Percentiles rank a stretch among this genome's conserved stretches.
phyloP scores from a whole-genome alignment of 2,888 invertebrate species.

The Heliconius ismenius region DNA sequence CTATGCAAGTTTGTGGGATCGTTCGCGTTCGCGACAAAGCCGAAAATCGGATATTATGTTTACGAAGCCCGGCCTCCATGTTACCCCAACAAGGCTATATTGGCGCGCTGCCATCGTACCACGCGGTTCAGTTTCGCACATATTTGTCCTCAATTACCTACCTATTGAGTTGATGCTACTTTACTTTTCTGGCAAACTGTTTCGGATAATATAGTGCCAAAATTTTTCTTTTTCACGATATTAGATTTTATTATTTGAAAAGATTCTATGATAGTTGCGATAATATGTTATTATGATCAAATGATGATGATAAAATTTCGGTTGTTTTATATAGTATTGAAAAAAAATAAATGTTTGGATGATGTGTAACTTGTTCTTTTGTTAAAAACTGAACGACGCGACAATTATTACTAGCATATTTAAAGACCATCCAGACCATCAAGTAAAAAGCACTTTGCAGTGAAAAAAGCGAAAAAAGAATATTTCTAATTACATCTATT shows the following conservation, averaged over 20 bases:
- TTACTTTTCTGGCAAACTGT: constrained; percentile 33
- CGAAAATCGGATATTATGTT: constrained; percentile 52
- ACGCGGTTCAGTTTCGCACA: constrained; percentile 44
- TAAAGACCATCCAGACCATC: too few relatives aligned
- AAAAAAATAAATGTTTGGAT: too few relatives aligned
- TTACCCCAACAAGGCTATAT: constrained; percentile 42
- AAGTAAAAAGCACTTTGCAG: too few relatives aligned
- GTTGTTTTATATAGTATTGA: neutral
- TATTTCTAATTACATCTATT: too few relatives aligned
- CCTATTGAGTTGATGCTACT: constrained; percentile 41
- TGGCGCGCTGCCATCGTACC: constrained; percentile 45
- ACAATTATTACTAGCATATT: too few relatives aligned
- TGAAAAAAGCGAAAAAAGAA: too few relatives aligned
- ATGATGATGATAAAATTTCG: neutral
- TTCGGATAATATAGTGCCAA: constrained; percentile 25
- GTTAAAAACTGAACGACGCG: too few relatives aligned
- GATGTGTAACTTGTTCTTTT: too few relatives aligned
- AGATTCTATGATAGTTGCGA: neutral
- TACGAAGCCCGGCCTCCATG: constrained; percentile 39
- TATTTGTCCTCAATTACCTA: constrained; percentile 45
- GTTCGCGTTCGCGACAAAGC: constrained; percentile 41
- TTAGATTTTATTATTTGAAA: constrained; percentile 2
- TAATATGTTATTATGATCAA: neutral
- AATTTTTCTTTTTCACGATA: constrained; percentile 6
- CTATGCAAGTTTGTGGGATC: constrained; percentile 32